phyloP scores from a whole-genome alignment of 2,888 invertebrate species.

The Spialia ferax region DNA sequence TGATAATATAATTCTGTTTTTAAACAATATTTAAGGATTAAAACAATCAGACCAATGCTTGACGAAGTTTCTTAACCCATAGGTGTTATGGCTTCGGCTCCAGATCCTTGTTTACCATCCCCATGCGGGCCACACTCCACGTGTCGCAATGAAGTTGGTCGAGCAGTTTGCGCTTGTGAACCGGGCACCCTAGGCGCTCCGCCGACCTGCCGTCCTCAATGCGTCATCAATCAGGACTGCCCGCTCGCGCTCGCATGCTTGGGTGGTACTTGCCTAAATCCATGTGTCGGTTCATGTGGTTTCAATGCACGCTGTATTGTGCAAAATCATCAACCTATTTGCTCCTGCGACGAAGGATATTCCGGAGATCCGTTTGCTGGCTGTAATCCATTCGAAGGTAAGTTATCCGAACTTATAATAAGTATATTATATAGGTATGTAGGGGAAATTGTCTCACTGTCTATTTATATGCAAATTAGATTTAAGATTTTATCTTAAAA shows the following conservation, averaged over 20 bases:
- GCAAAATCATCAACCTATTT: slow-evolving; percentile 92
- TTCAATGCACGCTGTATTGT: slow-evolving; percentile 91
- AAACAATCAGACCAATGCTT: not conserved
- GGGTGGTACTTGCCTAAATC: slow-evolving; percentile 90
- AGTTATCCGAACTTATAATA: no score
- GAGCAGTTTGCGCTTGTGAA: slow-evolving; percentile 91
- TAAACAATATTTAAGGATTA: not conserved
- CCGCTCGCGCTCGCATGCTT: slow-evolving; percentile 91
- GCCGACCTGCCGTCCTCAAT: slow-evolving; percentile 93
- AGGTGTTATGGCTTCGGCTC: slow-evolving; percentile 62
- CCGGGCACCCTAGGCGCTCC: slow-evolving; percentile 92
- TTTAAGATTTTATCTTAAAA: not conserved
- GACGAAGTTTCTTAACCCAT: slow-evolving; percentile 24
- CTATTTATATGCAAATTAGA: not conserved
- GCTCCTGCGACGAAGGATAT: slow-evolving; percentile 90
- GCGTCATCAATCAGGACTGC: slow-evolving; percentile 92
- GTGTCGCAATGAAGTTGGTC: slow-evolving; percentile 88
- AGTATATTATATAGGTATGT: slow-evolving; percentile 26
- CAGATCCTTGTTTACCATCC: slow-evolving; percentile 89
- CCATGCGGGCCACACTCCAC: slow-evolving; percentile 90
- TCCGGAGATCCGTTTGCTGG: slow-evolving; percentile 94
- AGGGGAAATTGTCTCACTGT: not conserved
- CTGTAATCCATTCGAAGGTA: slow-evolving; percentile 88
- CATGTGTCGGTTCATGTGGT: slow-evolving; percentile 92
- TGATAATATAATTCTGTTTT: no score